These are phyloP conservation scores for Prenolepis imparis DNA, from an alignment of 2,888 invertebrate species.

Conservation along the genomic window DNA sequence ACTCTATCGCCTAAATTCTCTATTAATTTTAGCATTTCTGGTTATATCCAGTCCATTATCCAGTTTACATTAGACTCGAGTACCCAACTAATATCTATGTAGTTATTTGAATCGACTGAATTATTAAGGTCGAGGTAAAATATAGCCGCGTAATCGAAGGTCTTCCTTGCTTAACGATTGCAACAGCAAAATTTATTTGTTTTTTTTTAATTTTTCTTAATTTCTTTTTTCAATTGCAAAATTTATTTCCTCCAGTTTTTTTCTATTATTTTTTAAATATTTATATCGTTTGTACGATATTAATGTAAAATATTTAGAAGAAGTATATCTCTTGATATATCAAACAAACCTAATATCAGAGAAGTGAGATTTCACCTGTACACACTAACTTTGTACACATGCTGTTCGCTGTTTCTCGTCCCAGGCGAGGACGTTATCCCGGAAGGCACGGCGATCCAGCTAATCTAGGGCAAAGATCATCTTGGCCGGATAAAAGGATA, in stretches of 20 bases:
- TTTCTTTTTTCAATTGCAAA: background rate
- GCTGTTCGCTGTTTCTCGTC: background rate
- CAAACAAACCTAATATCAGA: background rate
- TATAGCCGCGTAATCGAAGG: background rate
- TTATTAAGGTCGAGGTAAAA: constrained; percentile 11
- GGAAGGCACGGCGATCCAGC: constrained; percentile 4
- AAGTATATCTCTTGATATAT: background rate
- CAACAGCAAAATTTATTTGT: background rate
- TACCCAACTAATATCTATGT: constrained; percentile 24
- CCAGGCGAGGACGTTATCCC: background rate
- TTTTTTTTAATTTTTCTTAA: background rate
- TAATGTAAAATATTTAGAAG: background rate
- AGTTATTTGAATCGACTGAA: constrained; percentile 18
- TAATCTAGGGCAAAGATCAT: constrained; percentile 42
- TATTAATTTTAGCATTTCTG: background rate
- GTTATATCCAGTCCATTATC: constrained; percentile 26
- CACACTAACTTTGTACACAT: background rate
- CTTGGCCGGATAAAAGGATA: constrained; percentile 15
- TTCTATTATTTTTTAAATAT: background rate
- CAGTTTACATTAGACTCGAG: constrained; percentile 12
- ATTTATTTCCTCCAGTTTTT: background rate
- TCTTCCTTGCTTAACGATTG: background rate
- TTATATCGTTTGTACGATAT: background rate
- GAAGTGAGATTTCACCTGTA: background rate
- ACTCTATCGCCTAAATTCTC: background rate